Conservation (phyloP, 2,888 invertebrate species). For the Stenchaetothrips biformis region DNA sequence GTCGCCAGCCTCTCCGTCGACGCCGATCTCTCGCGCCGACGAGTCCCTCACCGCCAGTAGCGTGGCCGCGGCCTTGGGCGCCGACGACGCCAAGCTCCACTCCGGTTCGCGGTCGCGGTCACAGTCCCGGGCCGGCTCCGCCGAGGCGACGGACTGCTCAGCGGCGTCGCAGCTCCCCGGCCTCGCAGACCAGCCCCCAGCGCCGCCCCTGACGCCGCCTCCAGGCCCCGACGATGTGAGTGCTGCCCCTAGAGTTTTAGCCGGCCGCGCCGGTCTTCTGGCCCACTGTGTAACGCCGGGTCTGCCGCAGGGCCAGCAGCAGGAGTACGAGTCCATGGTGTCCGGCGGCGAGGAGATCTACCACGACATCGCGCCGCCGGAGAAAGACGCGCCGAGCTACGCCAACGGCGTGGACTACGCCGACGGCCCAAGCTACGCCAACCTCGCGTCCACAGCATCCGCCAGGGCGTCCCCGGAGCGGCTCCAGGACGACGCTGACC, state of each 20-base stretch:
- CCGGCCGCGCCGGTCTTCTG: too few species aligned
- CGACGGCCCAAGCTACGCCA: neutral
- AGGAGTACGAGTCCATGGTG: slow-evolving; percentile 16
- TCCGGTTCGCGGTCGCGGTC: neutral
- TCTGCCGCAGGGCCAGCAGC: neutral
- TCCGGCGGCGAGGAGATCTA: slow-evolving; percentile 11
- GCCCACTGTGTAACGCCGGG: too few species aligned
- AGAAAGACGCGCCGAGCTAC: neutral
- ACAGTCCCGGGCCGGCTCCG: neutral
- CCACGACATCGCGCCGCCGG: neutral
- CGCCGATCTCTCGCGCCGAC: neutral
- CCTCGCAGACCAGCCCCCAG: neutral
- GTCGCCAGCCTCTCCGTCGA: neutral
- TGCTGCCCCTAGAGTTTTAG: too few species aligned
- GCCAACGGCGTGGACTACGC: neutral
- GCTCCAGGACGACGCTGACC: neutral
- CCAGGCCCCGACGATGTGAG: neutral
- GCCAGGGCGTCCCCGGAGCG: neutral
- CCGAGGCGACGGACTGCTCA: neutral
- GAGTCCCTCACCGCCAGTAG: neutral
- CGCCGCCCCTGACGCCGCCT: neutral
- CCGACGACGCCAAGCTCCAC: neutral
- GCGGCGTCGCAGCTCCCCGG: neutral
- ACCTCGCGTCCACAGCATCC: neutral
- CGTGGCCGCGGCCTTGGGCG: neutral